Evolutionary conservation across 2,888 invertebrate genomes (phyloP).

Genomic region (Dinocampus coccinellae): DNA sequence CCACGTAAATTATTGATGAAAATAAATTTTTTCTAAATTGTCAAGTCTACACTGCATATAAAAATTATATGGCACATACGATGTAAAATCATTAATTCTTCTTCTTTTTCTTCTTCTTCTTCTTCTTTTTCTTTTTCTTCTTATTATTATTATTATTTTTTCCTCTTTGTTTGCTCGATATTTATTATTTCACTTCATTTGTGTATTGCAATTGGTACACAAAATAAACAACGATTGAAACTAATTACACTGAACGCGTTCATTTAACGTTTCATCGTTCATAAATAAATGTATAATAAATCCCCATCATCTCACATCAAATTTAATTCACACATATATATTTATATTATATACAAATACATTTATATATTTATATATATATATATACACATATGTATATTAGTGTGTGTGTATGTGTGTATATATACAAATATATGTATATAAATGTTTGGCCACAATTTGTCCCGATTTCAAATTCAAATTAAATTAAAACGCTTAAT

Average conservation of each 20-base stretch:
- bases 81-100: too few relatives aligned
- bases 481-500: conserved; percentile 62
- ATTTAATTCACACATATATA: not conserved
- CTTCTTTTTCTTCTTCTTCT: too few relatives aligned
- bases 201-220: not conserved
- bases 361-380: not conserved
- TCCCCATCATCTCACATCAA: not conserved
- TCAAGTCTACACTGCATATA: too few relatives aligned
- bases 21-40: too few relatives aligned
- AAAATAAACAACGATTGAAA: not conserved
- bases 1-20: too few relatives aligned
- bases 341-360: not conserved
- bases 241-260: not conserved
- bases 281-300: not conserved
- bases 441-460: conserved; percentile 36
- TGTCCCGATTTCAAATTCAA: conserved; percentile 61
- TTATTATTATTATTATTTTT: too few relatives aligned
- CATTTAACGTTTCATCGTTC: not conserved
- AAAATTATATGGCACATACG: too few relatives aligned
- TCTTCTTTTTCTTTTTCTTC: too few relatives aligned
- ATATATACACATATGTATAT: not conserved
- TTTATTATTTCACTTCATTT: too few relatives aligned
- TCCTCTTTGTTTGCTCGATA: too few relatives aligned
- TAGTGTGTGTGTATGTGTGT: not conserved
- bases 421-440: not conserved